Conservation (phyloP, 2,113 vertebrate species). For the Camelus dromedarius region DNA sequence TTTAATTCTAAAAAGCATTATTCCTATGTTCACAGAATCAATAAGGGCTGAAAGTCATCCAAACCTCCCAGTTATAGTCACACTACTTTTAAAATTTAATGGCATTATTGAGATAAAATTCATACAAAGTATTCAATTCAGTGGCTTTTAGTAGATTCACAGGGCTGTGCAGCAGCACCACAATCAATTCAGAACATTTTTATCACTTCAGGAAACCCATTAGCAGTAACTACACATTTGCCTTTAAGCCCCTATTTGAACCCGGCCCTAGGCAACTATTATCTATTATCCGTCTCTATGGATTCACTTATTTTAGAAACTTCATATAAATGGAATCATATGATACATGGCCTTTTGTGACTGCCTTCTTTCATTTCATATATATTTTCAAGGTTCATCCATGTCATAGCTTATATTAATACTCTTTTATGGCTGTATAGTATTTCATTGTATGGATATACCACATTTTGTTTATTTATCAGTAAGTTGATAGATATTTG, state of each 20-base stretch:
- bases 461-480: neutral
- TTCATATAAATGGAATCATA: neutral
- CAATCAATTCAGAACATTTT: neutral
- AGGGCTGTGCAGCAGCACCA: neutral
- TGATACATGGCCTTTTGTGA: neutral
- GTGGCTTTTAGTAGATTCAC: neutral
- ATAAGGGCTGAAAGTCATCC: neutral
- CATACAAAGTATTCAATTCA: neutral
- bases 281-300: neutral
- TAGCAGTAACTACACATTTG: neutral
- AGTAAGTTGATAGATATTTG: neutral
- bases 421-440: neutral
- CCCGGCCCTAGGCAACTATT: neutral
- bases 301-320: neutral
- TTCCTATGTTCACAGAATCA: neutral
- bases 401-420: neutral
- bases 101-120: neutral
- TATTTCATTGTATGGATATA: neutral
- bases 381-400: neutral
- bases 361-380: neutral
- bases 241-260: neutral
- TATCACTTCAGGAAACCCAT: neutral
- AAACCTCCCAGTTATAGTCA: neutral
- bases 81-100: neutral
- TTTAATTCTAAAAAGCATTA: no score